Conservation (phyloP, 2,797 vertebrate genomes). For the Phrynocephalus vlangalii region DNA sequence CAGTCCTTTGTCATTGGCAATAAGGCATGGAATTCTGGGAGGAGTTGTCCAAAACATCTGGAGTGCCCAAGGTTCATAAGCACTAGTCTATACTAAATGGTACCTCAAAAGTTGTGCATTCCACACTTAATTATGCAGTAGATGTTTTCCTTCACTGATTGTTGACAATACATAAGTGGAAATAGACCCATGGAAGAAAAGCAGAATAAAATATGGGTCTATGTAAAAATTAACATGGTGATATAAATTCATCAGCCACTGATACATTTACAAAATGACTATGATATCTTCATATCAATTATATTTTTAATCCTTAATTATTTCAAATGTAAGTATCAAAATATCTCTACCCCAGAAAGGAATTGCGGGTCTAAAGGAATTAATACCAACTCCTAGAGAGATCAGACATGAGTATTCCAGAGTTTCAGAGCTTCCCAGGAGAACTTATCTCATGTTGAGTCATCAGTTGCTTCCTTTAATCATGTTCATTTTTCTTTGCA, state of each 20-base stretch:
- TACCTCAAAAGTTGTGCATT: not conserved
- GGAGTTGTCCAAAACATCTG: too few relatives aligned
- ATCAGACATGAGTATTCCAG: not conserved
- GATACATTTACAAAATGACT: not conserved
- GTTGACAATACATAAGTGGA: conserved; percentile 21
- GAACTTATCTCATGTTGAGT: not conserved
- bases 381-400: not conserved
- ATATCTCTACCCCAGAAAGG: conserved; percentile 15
- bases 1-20: too few relatives aligned
- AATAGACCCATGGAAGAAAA: conserved; percentile 27
- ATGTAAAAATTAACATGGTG: conserved; percentile 33
- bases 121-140: conserved; percentile 50
- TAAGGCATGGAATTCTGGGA: too few relatives aligned
- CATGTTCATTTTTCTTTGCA: conserved; percentile 22
- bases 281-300: not conserved
- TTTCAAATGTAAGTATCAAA: conserved; percentile 29
- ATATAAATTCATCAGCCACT: not conserved
- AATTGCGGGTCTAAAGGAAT: not conserved
- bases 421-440: not conserved
- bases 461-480: not conserved
- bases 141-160: conserved; percentile 10
- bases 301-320: not conserved
- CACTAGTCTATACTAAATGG: not conserved
- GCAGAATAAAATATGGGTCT: not conserved
- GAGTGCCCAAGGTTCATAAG: too few relatives aligned